Percentiles rank a stretch among this genome's conserved stretches.
These are phyloP conservation scores for Xenentodon cancila DNA, from an alignment of 2,797 vertebrate genomes.

Conservation along the genomic window DNA sequence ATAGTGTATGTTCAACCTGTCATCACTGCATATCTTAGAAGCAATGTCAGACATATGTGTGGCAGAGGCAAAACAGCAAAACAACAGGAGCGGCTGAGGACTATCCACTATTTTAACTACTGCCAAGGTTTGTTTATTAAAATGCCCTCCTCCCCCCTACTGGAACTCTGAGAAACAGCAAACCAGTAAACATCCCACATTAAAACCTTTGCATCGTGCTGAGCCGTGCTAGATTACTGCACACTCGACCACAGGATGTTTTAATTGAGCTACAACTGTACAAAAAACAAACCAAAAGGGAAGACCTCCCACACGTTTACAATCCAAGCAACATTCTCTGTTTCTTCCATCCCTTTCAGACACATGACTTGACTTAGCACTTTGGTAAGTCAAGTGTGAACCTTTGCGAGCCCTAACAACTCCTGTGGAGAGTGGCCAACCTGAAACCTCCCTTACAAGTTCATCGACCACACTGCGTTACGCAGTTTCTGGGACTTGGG, in stretches of 20 bases:
- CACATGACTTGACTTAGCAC: conserved; percentile 50
- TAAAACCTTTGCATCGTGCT: conserved; percentile 44
- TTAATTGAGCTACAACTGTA: conserved; percentile 43
- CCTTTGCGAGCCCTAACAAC: conserved; percentile 50
- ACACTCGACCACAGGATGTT: conserved; percentile 49
- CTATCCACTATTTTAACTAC: conserved; percentile 49
- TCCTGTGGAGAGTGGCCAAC: conserved; percentile 57
- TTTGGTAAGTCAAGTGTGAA: conserved; percentile 53
- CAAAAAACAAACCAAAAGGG: conserved; percentile 46
- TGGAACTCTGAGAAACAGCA: conserved; percentile 42
- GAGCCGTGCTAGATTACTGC: conserved; percentile 53
- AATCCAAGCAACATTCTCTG: conserved; percentile 38
- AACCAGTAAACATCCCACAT: conserved; percentile 19
- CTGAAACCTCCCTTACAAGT: conserved; percentile 51
- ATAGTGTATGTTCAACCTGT: conserved; percentile 19
- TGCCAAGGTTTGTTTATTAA: conserved; percentile 56
- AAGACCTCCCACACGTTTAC: conserved; percentile 48
- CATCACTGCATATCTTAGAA: conserved; percentile 37
- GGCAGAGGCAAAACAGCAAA: conserved; percentile 21
- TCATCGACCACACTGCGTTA: conserved; percentile 39
- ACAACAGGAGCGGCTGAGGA: conserved; percentile 43
- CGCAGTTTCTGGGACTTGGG: conserved; percentile 30
- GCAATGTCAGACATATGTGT: conserved; percentile 31
- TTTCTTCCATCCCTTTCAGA: conserved; percentile 41
- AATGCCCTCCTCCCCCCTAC: conserved; percentile 33